Evolutionary conservation across 2,797 vertebrate genomes (phyloP).

Genomic region (Eulemur mongoz): DNA sequence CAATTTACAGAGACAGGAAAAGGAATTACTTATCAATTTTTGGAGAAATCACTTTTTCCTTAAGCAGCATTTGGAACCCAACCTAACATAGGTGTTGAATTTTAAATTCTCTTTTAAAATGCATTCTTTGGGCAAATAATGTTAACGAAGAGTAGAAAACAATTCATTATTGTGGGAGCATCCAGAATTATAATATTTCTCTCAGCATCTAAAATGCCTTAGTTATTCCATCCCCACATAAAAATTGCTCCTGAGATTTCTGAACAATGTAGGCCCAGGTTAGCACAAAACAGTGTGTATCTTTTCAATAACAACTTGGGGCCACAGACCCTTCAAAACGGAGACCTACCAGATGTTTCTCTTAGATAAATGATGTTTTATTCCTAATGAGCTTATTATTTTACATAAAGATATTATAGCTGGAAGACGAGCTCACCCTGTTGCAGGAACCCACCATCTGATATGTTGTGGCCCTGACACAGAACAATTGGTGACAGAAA

Average conservation of each 20-base stretch:
- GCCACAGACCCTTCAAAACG: neutral
- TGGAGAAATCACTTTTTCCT: neutral
- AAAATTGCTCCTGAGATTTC: neutral
- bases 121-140: neutral
- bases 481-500: neutral
- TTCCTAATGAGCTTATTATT: neutral
- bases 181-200: slow-evolving; percentile 14
- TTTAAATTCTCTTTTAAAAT: slow-evolving; percentile 43
- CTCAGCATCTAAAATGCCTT: neutral
- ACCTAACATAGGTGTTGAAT: neutral
- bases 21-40: neutral
- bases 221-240: neutral
- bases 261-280: neutral
- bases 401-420: neutral
- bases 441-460: neutral
- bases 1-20: slow-evolving; percentile 15
- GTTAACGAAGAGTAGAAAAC: neutral
- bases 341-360: neutral
- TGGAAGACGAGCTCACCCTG: neutral
- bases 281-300: neutral
- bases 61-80: neutral
- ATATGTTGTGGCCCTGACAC: neutral
- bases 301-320: neutral
- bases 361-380: neutral
- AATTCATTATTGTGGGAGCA: neutral